Base-by-base conservation (phyloP, 2,113 vertebrate genomes). In the Indicator maculatus region DNA sequence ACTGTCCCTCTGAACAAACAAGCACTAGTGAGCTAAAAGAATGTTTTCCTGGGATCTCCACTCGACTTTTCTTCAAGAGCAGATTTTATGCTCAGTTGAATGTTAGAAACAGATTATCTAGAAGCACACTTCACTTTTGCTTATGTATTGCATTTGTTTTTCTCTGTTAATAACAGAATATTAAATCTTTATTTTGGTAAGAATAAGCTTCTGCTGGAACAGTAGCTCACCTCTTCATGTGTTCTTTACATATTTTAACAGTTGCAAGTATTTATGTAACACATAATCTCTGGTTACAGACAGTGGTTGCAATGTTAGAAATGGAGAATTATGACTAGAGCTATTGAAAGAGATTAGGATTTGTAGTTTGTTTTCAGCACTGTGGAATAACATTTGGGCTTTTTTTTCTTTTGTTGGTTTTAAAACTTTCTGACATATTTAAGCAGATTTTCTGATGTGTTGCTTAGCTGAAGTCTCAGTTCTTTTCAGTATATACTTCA, bases 141-240 rank as follows among this genome's bases (percentile, higher is more conserved):
- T 86, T 88, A 71, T n/a, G 21, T 72, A 85, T 75, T 95, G 81
- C 38, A 81, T 95, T 96, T 95, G 76, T 80, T 97, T 95, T 91
- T 56, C 53, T 93, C 47, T 93, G 79, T 65, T 96, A 96, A 85
- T 61, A 92, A 67, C 14, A 86, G 56, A 89, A 91, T 92, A 94
- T 79, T 89, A 93, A 92, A 94, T 55, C 33, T 75, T 20, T 1
- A 82, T 93, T 83, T 90, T 90, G 23, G 60, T 90, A 95, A 95
- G 91, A 58, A 75, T 82, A 67, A 16, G 21, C 61, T 88, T 91
- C 53, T 61, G 66, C 50, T 78, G 30, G 56, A 88, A 64, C 70
- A 80, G 71, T 59, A 95, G 45, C 63, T 86, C 74, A 95, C 74
- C 75, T 97, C 71, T 92, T 76, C 47, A 28, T 93, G 58, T 77